These are phyloP conservation scores for Capitulum mitella DNA, from an alignment of 2,888 invertebrate genomes.

Conservation along the genomic window DNA sequence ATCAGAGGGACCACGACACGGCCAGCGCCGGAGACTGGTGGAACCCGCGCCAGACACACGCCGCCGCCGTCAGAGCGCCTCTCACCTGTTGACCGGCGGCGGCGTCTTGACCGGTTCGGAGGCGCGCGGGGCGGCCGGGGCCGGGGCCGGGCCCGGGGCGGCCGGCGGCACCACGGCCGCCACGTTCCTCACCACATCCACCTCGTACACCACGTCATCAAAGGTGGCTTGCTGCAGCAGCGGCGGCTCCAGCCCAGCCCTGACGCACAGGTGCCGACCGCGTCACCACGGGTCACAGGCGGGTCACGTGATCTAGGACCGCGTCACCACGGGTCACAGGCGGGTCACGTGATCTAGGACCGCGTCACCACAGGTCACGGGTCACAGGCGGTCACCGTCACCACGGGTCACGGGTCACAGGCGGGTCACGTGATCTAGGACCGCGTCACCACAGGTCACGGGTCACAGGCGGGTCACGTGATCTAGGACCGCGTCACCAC, in stretches of 20 bases:
- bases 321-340: no score
- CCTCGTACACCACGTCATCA: conserved; percentile 68
- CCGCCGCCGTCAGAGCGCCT: background rate
- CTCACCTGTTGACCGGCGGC: conserved; percentile 7
- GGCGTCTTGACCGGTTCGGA: background rate
- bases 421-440: no score
- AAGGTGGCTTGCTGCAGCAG: conserved; percentile 77
- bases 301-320: no score
- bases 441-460: no score
- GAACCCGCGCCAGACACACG: background rate
- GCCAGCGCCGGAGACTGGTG: no score
- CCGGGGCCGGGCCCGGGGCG: background rate
- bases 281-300: background rate
- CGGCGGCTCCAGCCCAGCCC: conserved; percentile 65
- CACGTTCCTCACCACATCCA: conserved; percentile 75
- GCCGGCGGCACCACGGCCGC: conserved; percentile 46
- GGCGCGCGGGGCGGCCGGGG: background rate
- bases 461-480: no score
- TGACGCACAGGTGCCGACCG: conserved; percentile 42
- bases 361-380: no score
- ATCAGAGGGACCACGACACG: no score
- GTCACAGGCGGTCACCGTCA: conserved; percentile 27
- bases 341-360: no score
- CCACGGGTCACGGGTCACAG: background rate
- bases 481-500: no score